A percentile compares a stretch with the other conserved stretches of the same genome.
These are phyloP conservation scores for Acestrorhynchus altus DNA, from an alignment of 2,797 vertebrate genomes.

Conservation along the genomic window DNA sequence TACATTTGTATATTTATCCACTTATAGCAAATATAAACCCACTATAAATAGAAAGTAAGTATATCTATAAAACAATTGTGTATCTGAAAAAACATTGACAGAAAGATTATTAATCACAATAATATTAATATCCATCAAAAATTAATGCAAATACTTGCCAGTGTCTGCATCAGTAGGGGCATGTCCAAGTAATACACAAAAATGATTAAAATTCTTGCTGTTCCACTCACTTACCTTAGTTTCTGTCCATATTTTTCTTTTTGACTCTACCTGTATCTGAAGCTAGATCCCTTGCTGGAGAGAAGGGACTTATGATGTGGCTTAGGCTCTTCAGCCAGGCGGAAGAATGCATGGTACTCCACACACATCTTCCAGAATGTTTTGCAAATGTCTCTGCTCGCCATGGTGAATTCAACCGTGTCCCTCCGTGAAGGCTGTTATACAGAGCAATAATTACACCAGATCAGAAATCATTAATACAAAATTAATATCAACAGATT, in stretches of 20 bases:
- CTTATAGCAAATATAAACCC: too few species aligned
- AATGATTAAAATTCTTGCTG: too few species aligned
- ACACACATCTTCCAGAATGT: conserved; percentile 96
- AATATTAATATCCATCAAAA: too few species aligned
- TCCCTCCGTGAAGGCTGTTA: conserved; percentile 83
- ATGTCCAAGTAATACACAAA: too few species aligned
- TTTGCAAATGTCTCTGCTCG: conserved; percentile 89
- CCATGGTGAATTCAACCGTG: conserved; percentile 92
- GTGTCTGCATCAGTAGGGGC: too few species aligned
- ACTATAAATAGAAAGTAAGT: too few species aligned
- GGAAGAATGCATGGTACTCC: conserved; percentile 95
- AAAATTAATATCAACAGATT: background rate
- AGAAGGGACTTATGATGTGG: conserved; percentile 85
- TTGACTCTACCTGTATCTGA: conserved; percentile 88
- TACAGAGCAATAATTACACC: background rate
- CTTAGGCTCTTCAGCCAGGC: conserved; percentile 89
- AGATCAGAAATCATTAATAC: background rate
- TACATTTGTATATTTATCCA: too few species aligned
- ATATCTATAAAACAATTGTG: too few species aligned
- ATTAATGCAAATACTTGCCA: too few species aligned
- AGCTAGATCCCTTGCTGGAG: conserved; percentile 92
- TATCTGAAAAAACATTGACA: too few species aligned
- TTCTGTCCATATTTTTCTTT: background rate
- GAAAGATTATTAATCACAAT: too few species aligned
- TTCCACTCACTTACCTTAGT: background rate